Evolutionary conservation across 2,888 invertebrate genomes (phyloP).

Genomic region (Melinopterus prodromus): DNA sequence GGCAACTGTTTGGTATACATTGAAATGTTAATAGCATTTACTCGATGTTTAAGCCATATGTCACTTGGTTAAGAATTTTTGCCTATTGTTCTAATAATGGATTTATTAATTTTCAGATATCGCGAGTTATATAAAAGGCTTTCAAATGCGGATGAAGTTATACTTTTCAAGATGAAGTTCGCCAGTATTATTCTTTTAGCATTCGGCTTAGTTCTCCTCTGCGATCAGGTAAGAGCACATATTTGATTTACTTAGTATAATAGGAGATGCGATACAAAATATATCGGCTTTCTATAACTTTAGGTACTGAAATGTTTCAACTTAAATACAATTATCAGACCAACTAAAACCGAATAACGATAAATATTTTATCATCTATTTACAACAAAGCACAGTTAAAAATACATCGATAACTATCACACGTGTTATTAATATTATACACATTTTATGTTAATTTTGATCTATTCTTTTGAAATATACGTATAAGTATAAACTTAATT

Average conservation of each 20-base stretch:
- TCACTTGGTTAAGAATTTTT: background rate
- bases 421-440: too few relatives aligned
- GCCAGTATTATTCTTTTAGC: background rate
- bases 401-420: too few relatives aligned
- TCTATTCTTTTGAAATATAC: too few relatives aligned
- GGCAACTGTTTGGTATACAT: background rate
- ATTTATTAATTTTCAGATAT: background rate
- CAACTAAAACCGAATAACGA: too few relatives aligned
- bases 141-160: background rate
- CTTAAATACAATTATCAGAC: too few relatives aligned
- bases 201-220: background rate
- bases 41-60: background rate
- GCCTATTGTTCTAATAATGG: background rate
- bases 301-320: too few relatives aligned
- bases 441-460: too few relatives aligned
- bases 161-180: background rate
- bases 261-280: background rate
- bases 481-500: too few relatives aligned
- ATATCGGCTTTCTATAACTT: too few relatives aligned
- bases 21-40: constrained; percentile 4
- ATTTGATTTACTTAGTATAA: background rate
- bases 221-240: background rate
- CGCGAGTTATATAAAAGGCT: background rate
- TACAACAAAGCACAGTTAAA: too few relatives aligned
- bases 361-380: too few relatives aligned